Conservation (phyloP, 2,888 invertebrate species). For the Amphipoea lucens region DNA sequence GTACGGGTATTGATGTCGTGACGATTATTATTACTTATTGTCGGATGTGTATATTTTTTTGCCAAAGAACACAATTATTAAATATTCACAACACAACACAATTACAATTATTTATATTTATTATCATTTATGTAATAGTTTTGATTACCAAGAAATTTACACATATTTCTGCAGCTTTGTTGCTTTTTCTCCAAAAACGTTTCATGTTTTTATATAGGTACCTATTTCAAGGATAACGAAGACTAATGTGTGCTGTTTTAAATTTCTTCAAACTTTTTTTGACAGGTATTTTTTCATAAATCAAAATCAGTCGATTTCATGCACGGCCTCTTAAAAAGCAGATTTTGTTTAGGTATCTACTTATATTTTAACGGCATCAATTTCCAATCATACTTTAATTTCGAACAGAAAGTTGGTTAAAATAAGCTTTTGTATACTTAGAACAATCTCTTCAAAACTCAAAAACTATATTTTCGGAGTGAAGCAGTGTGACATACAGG, state of each 20-base stretch:
- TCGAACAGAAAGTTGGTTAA: not conserved
- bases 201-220: no score
- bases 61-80: not conserved
- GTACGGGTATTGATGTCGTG: constrained; percentile 59
- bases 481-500: constrained; percentile 36
- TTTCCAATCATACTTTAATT: not conserved
- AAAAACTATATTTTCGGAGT: not conserved
- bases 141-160: not conserved
- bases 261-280: no score
- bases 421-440: not conserved
- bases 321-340: no score
- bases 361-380: not conserved
- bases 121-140: not conserved
- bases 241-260: no score
- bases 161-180: not conserved
- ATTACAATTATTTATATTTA: no score
- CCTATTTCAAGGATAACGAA: no score
- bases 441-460: not conserved
- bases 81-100: no score
- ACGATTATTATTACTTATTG: constrained; percentile 58
- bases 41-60: constrained; percentile 20
- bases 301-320: no score
- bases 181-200: not conserved
- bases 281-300: no score
- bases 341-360: no score